A percentile compares a stretch with the other conserved stretches of the same genome.
phyloP scores from a whole-genome alignment of 2,888 invertebrate species.

The Ferrisia virgata region DNA sequence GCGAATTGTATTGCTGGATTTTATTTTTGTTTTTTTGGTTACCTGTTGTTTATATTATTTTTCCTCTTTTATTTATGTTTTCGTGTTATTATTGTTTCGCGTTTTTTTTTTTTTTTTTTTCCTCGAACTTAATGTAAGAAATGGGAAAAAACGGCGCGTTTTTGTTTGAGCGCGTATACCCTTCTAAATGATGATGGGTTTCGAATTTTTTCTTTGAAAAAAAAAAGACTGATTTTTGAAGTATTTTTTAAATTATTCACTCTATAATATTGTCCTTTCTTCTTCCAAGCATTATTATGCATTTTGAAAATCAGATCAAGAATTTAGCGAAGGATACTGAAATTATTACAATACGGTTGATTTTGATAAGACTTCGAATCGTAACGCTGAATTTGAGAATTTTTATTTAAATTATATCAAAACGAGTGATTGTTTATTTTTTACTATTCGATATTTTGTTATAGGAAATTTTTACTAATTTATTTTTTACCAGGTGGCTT shows the following conservation, averaged over 20 bases:
- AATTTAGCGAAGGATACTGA: not conserved
- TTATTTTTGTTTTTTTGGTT: not conserved
- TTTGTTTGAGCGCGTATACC: not conserved
- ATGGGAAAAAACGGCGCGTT: no score
- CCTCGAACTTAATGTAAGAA: no score
- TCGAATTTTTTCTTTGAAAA: not conserved
- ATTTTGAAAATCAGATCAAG: not conserved
- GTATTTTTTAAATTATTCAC: slow-evolving; percentile 8
- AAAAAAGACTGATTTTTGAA: slow-evolving; percentile 10
- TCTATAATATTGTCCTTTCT: not conserved
- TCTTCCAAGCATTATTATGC: not conserved
- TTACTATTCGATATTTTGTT: not conserved
- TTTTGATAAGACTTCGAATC: not conserved
- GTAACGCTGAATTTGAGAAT: not conserved
- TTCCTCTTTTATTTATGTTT: no score
- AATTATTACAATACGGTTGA: not conserved
- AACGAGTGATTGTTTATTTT: not conserved
- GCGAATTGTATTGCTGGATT: not conserved
- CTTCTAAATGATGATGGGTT: not conserved
- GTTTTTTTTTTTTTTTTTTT: no score
- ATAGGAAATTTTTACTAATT: not conserved
- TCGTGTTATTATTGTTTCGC: not conserved
- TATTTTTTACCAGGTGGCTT: not conserved
- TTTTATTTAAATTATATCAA: not conserved
- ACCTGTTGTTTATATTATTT: not conserved